phyloP scores from a whole-genome alignment of 2,797 vertebrate genomes.

The Sphenopsis melanotis region DNA sequence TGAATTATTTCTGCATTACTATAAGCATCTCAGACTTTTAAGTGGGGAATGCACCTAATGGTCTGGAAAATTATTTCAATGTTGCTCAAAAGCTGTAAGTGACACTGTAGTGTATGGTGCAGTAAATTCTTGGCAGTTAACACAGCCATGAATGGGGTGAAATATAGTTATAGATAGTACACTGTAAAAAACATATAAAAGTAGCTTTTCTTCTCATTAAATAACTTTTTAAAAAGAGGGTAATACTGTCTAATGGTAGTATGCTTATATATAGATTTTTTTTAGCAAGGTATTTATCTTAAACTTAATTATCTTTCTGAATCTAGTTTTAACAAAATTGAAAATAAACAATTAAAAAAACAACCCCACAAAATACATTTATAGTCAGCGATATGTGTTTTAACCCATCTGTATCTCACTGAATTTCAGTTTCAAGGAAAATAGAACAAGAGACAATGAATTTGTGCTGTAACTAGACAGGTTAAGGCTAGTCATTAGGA shows the following conservation, averaged over 20 bases:
- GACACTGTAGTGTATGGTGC: background rate
- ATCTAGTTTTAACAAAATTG: background rate
- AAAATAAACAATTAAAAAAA: background rate
- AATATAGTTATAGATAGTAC: background rate
- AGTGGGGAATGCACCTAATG: conserved; percentile 11
- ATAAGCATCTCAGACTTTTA: background rate
- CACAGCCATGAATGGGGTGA: background rate
- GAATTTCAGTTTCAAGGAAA: background rate
- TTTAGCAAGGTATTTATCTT: background rate
- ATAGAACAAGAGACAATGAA: background rate
- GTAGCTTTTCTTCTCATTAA: background rate
- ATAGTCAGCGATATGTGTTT: background rate
- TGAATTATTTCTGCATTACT: background rate
- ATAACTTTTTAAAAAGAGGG: background rate
- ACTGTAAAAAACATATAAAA: background rate
- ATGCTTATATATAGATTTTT: background rate
- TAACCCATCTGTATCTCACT: background rate
- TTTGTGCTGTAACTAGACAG: background rate
- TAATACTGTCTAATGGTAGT: rapidly evolving
- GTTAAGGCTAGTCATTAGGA: background rate
- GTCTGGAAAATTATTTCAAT: conserved; percentile 18
- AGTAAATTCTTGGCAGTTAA: background rate
- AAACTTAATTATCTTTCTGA: background rate
- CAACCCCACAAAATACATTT: background rate
- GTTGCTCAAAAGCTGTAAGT: background rate